A percentile compares a stretch with the other conserved stretches of the same genome.
phyloP scores from a whole-genome alignment of 2,888 invertebrate species.

The Margaritifera margaritifera region DNA sequence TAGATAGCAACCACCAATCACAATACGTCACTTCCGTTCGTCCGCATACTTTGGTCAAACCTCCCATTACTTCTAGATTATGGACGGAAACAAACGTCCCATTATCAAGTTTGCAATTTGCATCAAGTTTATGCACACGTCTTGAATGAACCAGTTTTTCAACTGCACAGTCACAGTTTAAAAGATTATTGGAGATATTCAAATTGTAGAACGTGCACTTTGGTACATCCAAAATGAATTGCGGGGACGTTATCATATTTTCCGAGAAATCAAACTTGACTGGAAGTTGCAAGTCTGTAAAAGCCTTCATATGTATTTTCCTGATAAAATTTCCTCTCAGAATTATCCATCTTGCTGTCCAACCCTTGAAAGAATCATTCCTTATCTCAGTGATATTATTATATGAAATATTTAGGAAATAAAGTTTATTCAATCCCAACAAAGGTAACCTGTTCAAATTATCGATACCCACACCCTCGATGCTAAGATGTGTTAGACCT shows the following conservation, averaged over 20 bases:
- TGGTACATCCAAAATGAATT: constrained; percentile 28
- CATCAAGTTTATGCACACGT: constrained; percentile 17
- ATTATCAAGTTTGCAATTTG: constrained; percentile 18
- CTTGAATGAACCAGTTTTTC: constrained; percentile 29
- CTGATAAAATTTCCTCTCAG: constrained; percentile 29
- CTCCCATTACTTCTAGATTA: constrained; percentile 14
- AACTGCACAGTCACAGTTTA: constrained; percentile 36
- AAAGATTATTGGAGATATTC: constrained; percentile 33
- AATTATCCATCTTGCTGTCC: constrained; percentile 24
- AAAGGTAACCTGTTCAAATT: constrained; percentile 20
- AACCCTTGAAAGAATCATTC: constrained; percentile 25
- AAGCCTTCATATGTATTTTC: constrained; percentile 28
- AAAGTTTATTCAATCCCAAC: constrained; percentile 10
- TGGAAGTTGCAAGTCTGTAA: constrained; percentile 21
- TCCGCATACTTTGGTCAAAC: constrained; percentile 19
- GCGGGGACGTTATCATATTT: constrained; percentile 25
- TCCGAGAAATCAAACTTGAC: constrained; percentile 27
- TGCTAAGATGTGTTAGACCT: constrained; percentile 19
- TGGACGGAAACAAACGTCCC: constrained; percentile 13
- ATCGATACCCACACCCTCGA: constrained; percentile 23
- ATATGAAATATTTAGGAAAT: constrained; percentile 23
- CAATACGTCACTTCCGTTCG: constrained; percentile 23
- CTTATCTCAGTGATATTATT: constrained; percentile 20
- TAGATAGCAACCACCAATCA: constrained; percentile 29
- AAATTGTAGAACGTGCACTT: constrained; percentile 31